Evolutionary conservation across 2,797 vertebrate genomes (phyloP).

Genomic region (Loris lydekkerianus): DNA sequence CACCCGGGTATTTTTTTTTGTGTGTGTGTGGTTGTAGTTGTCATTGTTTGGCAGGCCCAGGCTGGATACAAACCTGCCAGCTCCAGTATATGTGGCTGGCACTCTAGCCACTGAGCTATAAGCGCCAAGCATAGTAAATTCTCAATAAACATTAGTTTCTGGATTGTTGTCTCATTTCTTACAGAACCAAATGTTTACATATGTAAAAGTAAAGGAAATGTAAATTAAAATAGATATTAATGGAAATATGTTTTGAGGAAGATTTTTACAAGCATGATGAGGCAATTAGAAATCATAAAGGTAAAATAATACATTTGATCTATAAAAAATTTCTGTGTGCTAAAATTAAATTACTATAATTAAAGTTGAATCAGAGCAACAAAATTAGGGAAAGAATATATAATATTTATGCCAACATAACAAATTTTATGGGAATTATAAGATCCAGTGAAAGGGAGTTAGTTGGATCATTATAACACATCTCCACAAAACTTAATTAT

Average conservation of each 20-base stretch:
- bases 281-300: not conserved
- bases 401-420: not conserved
- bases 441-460: not conserved
- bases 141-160: not conserved
- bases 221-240: not conserved
- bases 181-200: not conserved
- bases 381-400: not conserved
- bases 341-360: slow-evolving; percentile 15
- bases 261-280: not conserved
- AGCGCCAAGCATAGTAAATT: not conserved
- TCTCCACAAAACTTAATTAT: not conserved
- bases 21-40: too few species aligned
- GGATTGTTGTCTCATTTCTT: not conserved
- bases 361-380: not conserved
- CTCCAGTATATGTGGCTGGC: too few species aligned
- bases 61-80: too few species aligned
- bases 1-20: too few species aligned
- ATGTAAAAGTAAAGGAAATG: slow-evolving; percentile 20
- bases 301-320: not conserved
- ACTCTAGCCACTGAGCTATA: too few species aligned
- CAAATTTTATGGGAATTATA: not conserved
- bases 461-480: slow-evolving; percentile 3
- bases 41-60: too few species aligned
- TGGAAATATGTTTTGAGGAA: slow-evolving; percentile 15
- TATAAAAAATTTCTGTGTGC: not conserved